phyloP scores from a whole-genome alignment of 1,140 invertebrate species.

The Drosophila baimaii region DNA sequence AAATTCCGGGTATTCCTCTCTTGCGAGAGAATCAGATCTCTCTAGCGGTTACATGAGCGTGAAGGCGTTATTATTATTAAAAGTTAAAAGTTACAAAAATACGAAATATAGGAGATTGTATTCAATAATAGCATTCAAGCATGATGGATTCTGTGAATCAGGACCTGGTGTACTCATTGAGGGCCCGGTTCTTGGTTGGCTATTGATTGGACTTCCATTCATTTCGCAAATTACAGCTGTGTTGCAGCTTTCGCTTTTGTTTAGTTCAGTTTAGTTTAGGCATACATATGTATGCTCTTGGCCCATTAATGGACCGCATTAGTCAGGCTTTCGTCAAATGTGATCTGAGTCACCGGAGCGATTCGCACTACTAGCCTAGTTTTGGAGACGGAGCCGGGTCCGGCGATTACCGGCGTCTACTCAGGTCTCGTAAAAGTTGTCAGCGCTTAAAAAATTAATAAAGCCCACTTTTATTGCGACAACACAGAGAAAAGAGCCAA shows the following conservation, averaged over 20 bases:
- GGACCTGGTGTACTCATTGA: neutral
- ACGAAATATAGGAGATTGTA: too few relatives aligned
- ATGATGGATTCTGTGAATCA: constrained; percentile 2
- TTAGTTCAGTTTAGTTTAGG: constrained; percentile 8
- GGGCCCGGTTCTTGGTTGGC: neutral
- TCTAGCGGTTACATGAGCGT: too few relatives aligned
- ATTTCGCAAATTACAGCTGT: constrained; percentile 31
- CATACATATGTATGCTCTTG: constrained; percentile 12
- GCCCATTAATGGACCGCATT: constrained; percentile 8
- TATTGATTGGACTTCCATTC: neutral
- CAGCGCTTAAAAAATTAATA: constrained; percentile 79
- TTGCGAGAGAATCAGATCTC: too few relatives aligned
- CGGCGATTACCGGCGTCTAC: constrained; percentile 50
- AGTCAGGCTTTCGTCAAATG: constrained; percentile 22
- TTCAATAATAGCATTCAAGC: too few relatives aligned
- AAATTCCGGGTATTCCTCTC: too few relatives aligned
- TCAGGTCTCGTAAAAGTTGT: constrained; percentile 73
- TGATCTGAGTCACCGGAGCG: constrained; percentile 17
- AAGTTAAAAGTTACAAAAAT: too few relatives aligned
- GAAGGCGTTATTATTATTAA: too few relatives aligned
- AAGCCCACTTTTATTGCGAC: constrained; percentile 66
- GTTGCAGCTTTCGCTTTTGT: constrained; percentile 9
- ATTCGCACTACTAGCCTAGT: constrained; percentile 74
- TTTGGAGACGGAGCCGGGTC: constrained; percentile 35
- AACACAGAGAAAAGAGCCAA: constrained; percentile 26